phyloP scores from a whole-genome alignment of 2,888 invertebrate genomes.

The Chymomyza fuscimana region DNA sequence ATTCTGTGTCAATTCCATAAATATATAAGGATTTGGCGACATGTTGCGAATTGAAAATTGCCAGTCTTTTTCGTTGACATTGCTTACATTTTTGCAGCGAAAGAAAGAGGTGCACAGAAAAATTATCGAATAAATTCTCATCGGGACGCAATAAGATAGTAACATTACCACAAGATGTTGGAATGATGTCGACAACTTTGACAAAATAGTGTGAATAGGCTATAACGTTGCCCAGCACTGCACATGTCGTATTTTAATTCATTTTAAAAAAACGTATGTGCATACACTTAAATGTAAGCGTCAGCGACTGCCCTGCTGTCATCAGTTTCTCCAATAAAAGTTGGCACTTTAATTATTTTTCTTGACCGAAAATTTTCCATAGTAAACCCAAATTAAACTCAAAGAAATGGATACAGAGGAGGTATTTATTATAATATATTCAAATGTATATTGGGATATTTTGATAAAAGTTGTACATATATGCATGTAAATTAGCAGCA shows the following conservation, averaged over 20 bases:
- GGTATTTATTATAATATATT: constrained; percentile 46
- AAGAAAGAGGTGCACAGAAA: no score
- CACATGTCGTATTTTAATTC: background rate
- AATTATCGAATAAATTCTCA: no score
- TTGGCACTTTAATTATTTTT: constrained; percentile 20
- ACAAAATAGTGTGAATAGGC: no score
- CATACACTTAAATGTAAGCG: background rate
- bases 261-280: background rate
- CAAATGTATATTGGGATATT: constrained; percentile 11
- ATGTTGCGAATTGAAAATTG: no score
- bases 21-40: no score
- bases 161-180: no score
- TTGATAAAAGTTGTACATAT: background rate
- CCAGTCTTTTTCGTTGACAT: no score
- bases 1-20: no score
- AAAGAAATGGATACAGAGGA: constrained; percentile 56
- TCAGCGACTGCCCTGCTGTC: constrained; percentile 42
- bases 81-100: no score
- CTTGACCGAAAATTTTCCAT: constrained; percentile 10
- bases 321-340: constrained; percentile 59
- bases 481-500: no score
- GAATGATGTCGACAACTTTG: no score
- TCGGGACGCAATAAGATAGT: no score
- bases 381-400: constrained; percentile 1
- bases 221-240: background rate